Evolutionary conservation across 2,797 vertebrate genomes (phyloP), one percentile per base, ranked within the genome.

Genomic region (Anguilla obscura): DNA sequence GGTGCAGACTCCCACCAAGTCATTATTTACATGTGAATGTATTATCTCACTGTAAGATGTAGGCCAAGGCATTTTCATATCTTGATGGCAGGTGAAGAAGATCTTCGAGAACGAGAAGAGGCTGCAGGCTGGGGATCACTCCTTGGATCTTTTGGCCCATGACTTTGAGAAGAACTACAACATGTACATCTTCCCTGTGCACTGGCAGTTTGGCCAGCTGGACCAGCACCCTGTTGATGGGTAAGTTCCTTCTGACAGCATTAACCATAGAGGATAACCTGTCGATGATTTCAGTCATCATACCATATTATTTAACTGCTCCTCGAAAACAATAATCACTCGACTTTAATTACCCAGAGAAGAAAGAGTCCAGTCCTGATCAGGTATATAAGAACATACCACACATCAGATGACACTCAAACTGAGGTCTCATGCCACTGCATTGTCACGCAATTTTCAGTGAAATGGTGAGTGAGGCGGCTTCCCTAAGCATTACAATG

Each of bases 141-240:
- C 98, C 0, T 92, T 99, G 95, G 99, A 99, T 94, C 97, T 99
- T 91, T 95, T 99, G 94, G 98, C 97, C 56, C 96, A 97, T 0
- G 99, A 99, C 96, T 99, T 99, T 8, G 96, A 99, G 93, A 99
- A 99, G 97, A 99, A 99, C 96, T 99, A 99, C 97, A 98, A 99
- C 94, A 99, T 99, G 99, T 99, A 99, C 96, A 97, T 99, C 96
- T 99, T 98, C 97, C 99, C 99, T 0, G 98, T 99, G 87, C 99
- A 99, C 95, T 99, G 99, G 99, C 99, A 99, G 94, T 99, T 99
- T 0, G 98, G 98, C 56, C 98, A 99, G 96, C 97, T 99, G 56
- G 99, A 99, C 94, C 97, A 98, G 95, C 98, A 99, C 92, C 99
- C 99, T 80, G 90, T 94, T 0, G 98, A 99, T 0, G 97, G 98